Evolutionary conservation across 2,113 vertebrate species (phyloP).

Genomic region (Lophius piscatorius): DNA sequence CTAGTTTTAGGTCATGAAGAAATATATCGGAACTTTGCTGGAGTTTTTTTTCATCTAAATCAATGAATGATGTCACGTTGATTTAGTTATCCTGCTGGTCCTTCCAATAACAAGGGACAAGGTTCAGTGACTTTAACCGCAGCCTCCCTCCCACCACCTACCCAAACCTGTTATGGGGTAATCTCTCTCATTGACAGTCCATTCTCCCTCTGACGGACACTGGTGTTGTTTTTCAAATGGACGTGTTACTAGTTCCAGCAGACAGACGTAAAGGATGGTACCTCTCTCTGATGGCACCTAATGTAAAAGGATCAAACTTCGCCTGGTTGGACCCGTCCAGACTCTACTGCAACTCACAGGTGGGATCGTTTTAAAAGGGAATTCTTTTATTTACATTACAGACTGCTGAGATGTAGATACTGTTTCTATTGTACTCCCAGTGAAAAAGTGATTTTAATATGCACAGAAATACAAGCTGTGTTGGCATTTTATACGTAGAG

Average conservation of each 20-base stretch:
- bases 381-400: neutral
- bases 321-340: conserved; percentile 91
- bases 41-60: too few relatives aligned
- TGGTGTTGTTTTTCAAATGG: conserved; percentile 67
- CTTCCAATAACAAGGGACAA: too few relatives aligned
- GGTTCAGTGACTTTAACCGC: too few relatives aligned
- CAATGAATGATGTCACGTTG: too few relatives aligned
- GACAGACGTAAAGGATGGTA: conserved; percentile 83
- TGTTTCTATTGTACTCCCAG: neutral
- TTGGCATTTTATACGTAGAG: neutral
- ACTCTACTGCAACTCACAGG: conserved; percentile 88
- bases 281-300: conserved; percentile 87
- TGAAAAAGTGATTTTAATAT: neutral
- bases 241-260: conserved; percentile 64
- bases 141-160: conserved; percentile 14
- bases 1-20: too few relatives aligned
- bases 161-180: conserved; percentile 42
- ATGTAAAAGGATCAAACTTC: conserved; percentile 83
- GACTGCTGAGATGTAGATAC: neutral
- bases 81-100: too few relatives aligned
- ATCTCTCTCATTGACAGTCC: conserved; percentile 24
- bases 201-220: conserved; percentile 7
- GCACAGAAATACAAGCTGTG: neutral
- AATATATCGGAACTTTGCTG: too few relatives aligned
- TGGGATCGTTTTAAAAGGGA: conserved; percentile 48